These are phyloP conservation scores for Fissipunctia ypsillon DNA, from an alignment of 2,888 invertebrate species.

Conservation along the genomic window DNA sequence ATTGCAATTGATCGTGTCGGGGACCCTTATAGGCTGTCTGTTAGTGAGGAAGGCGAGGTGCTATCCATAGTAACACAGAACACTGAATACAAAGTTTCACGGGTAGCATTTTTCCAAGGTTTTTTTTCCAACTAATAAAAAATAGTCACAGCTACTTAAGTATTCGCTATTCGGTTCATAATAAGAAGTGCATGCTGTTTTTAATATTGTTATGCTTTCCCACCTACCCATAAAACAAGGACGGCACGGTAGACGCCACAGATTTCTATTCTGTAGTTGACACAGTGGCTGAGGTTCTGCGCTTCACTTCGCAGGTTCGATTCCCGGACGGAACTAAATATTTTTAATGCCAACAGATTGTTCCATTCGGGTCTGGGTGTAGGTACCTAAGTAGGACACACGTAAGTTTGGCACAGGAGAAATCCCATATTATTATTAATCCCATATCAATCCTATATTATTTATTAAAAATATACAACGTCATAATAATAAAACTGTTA, in stretches of 20 bases:
- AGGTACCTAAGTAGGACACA: too few species aligned
- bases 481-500: too few species aligned
- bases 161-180: not conserved
- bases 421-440: too few species aligned
- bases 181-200: not conserved
- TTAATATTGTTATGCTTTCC: not conserved
- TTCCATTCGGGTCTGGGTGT: not conserved
- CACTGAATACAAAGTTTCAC: not conserved
- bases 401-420: not conserved
- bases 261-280: not conserved
- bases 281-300: not conserved
- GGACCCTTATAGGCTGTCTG: not conserved
- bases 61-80: not conserved
- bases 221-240: not conserved
- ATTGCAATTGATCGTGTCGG: too few species aligned
- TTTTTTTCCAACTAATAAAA: not conserved
- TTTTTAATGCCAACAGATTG: not conserved
- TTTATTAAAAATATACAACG: not conserved
- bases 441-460: too few species aligned
- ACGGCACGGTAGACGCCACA: not conserved
- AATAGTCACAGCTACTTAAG: not conserved
- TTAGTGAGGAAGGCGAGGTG: not conserved
- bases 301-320: not conserved
- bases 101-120: not conserved
- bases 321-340: conserved; percentile 1